Conservation (phyloP, 2,797 vertebrate species). For the Sebastes nivosus region DNA sequence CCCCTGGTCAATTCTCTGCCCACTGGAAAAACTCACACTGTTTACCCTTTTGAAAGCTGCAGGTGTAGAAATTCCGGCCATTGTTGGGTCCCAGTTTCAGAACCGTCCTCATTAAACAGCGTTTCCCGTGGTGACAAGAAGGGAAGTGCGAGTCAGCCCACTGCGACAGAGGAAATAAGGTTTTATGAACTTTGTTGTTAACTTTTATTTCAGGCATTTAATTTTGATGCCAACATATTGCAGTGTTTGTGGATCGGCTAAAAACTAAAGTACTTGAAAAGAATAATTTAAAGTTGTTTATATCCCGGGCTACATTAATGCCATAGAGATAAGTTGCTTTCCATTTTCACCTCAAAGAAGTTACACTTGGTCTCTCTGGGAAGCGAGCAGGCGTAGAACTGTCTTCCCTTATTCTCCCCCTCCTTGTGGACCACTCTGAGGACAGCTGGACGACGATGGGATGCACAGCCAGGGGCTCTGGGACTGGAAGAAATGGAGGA, state of each 20-base stretch:
- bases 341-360: constrained; percentile 89
- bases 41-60: constrained; percentile 84
- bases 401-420: constrained; percentile 91
- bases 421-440: constrained; percentile 90
- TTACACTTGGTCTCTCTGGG: constrained; percentile 85
- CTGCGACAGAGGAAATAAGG: constrained; percentile 71
- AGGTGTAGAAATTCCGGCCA: constrained; percentile 91
- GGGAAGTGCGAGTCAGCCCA: constrained; percentile 96
- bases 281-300: background rate
- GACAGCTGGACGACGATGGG: constrained; percentile 81
- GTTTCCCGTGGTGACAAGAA: constrained; percentile 88
- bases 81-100: constrained; percentile 95
- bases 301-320: background rate
- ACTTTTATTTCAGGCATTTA: background rate
- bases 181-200: constrained; percentile 12
- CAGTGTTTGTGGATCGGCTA: background rate
- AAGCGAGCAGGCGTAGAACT: constrained; percentile 90
- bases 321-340: background rate
- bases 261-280: background rate
- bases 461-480: constrained; percentile 80
- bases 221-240: background rate
- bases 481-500: constrained; percentile 24
- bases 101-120: constrained; percentile 89
- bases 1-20: constrained; percentile 78
- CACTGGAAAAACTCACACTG: constrained; percentile 95